Evolutionary conservation across 2,797 vertebrate species (phyloP).

Genomic region (Astyanax mexicanus): DNA sequence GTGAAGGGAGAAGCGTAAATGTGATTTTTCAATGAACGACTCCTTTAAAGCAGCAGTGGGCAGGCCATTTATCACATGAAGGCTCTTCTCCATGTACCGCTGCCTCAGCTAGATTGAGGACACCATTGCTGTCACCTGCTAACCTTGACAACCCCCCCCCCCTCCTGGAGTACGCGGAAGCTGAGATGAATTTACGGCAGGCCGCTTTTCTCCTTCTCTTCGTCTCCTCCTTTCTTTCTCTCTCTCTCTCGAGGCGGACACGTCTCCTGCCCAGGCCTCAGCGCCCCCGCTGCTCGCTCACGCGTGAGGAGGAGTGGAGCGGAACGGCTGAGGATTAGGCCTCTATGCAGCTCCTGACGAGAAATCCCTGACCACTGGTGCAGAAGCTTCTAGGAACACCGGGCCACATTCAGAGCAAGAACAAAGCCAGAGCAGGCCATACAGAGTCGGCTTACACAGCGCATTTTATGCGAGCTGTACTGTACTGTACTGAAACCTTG

Average conservation of each 20-base stretch:
- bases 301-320: slow-evolving; percentile 28
- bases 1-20: not conserved
- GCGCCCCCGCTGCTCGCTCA: slow-evolving; percentile 15
- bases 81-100: not conserved
- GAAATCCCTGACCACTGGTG: slow-evolving; percentile 16
- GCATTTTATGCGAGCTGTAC: too few relatives aligned
- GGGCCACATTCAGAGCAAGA: not conserved
- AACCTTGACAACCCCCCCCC: slow-evolving; percentile 50
- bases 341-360: not conserved
- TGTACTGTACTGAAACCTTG: too few relatives aligned
- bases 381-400: slow-evolving; percentile 22
- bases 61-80: slow-evolving; percentile 50
- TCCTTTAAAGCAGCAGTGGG: slow-evolving; percentile 22
- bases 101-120: slow-evolving; percentile 9
- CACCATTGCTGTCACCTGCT: slow-evolving; percentile 25
- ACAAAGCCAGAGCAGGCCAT: not conserved
- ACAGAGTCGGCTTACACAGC: too few relatives aligned
- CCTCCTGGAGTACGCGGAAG: not conserved
- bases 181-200: slow-evolving; percentile 42
- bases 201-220: slow-evolving; percentile 37
- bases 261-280: slow-evolving; percentile 35
- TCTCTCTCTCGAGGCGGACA: slow-evolving; percentile 11
- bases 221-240: slow-evolving; percentile 9
- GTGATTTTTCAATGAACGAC: slow-evolving; percentile 28
- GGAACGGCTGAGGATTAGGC: slow-evolving; percentile 13